These are phyloP conservation scores for Seriola aureovittata DNA, from an alignment of 2,113 vertebrate genomes.

Conservation along the genomic window DNA sequence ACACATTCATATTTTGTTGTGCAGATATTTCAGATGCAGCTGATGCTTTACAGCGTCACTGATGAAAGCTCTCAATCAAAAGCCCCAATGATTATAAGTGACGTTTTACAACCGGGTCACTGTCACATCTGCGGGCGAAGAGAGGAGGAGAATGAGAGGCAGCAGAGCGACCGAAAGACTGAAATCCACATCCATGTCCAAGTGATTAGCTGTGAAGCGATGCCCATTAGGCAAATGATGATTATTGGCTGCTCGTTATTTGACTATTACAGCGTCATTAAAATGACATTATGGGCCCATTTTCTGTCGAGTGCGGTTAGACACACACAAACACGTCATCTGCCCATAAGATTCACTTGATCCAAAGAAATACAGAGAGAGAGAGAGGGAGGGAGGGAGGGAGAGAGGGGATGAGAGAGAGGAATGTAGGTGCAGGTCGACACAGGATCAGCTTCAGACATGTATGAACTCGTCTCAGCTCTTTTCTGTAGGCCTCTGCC, in stretches of 20 bases:
- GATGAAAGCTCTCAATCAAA: neutral
- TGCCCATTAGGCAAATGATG: slow-evolving; percentile 72
- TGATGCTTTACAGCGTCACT: neutral
- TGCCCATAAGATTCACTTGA: neutral
- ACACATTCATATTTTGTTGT: neutral
- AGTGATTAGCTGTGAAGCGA: slow-evolving; percentile 68
- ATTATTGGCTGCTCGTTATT: slow-evolving; percentile 77
- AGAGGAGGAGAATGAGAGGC: slow-evolving; percentile 1
- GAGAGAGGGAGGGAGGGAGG: neutral
- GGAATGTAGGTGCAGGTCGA: slow-evolving; percentile 83
- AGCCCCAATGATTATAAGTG: neutral
- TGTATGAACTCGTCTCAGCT: slow-evolving; percentile 72
- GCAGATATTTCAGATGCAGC: neutral
- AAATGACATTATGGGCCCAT: slow-evolving; percentile 69
- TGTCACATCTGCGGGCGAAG: neutral
- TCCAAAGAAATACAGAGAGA: slow-evolving; percentile 28
- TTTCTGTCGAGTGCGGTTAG: slow-evolving; percentile 31
- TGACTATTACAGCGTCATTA: slow-evolving; percentile 71
- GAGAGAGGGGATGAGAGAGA: neutral
- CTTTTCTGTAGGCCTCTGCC: slow-evolving; percentile 48
- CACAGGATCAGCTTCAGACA: slow-evolving; percentile 79
- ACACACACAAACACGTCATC: slow-evolving; percentile 52
- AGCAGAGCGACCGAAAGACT: neutral
- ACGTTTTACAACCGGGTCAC: neutral
- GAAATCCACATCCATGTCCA: slow-evolving; percentile 60